Base-by-base conservation (phyloP, 2,888 invertebrate species). In the Agrochola macilenta region DNA sequence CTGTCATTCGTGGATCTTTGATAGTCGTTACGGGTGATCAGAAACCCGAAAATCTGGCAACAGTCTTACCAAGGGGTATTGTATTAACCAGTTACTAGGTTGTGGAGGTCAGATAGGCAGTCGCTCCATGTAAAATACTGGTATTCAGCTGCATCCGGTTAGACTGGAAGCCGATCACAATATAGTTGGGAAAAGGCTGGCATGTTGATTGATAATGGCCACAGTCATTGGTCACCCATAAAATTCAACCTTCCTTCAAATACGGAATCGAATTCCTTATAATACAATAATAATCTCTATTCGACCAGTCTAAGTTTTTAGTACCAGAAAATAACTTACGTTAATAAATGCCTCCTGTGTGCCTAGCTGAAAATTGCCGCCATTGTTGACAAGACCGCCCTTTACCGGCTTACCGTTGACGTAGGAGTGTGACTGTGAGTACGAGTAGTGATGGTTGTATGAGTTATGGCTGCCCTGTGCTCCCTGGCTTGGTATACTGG, bases 321-420 rank as follows among this genome's bases (percentile, higher is more conserved):
- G 20, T 17, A 60, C 9, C 11, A 61, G 61, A 58, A 69, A 35
- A 20, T 35, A 57, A 58, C 79, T 82, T 76, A 80, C 80, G 11
- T 66, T 2, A 69, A 76, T 14, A n/a, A 73, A 17, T 5, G 58
- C 1, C 20, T 75, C 35, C 17, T n/a, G 23, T 23, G 43, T 0
- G n/a, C 0, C 76, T 5, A 92, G 92, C 12, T 86, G 80, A 76
- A 93, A 92, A 63, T 92, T 30, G 26, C 69, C 79, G 14, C 39
- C 74, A 57, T 63, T 26, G n/a, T 74, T 79, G 14, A 61, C 5
- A 23, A 60, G 46, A 23, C 20, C 60, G 5, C 39, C 63, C 12
- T 58, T n/a, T 39, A 71, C 70, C 12, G 78, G 70, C 14, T 71
- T 71, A n/a, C 78, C 81, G 17, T 81, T n/a, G 14, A 81, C 46